Evolutionary conservation across 1,140 invertebrate genomes (phyloP).

Genomic region (Kradibia gibbosae): DNA sequence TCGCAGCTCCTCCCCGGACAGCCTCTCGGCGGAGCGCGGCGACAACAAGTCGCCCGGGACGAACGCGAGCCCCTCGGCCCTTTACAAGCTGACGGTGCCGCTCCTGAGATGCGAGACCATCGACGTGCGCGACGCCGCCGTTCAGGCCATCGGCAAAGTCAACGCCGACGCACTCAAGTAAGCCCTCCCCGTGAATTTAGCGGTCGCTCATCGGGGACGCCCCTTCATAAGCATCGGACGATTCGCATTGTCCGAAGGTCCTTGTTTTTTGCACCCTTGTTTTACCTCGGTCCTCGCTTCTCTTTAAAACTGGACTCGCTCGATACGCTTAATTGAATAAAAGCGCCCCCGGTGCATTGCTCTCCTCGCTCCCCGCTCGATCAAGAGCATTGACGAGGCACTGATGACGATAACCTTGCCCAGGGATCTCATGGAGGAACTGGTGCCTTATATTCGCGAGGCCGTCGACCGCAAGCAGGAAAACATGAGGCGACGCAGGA

Average conservation of each 20-base stretch:
- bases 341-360: too few relatives aligned
- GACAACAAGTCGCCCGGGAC: constrained; percentile 77
- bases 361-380: too few relatives aligned
- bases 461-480: constrained; percentile 98
- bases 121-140: constrained; percentile 94
- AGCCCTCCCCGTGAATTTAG: too few relatives aligned
- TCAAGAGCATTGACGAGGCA: too few relatives aligned
- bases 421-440: constrained; percentile 97
- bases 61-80: constrained; percentile 82
- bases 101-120: constrained; percentile 90
- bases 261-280: too few relatives aligned
- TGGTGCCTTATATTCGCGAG: constrained; percentile 92
- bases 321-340: too few relatives aligned
- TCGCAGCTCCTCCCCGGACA: constrained; percentile 88
- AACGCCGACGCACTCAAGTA: constrained; percentile 94
- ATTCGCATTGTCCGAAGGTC: too few relatives aligned
- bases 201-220: too few relatives aligned
- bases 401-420: too few relatives aligned
- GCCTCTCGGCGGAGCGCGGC: constrained; percentile 84
- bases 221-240: too few relatives aligned
- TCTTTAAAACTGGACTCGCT: too few relatives aligned
- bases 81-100: constrained; percentile 94
- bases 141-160: constrained; percentile 93
- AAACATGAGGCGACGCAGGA: constrained; percentile 89
- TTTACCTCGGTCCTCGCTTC: too few relatives aligned